phyloP scores from a whole-genome alignment of 2,797 vertebrate species.

The Spinibarbus caldwelli region DNA sequence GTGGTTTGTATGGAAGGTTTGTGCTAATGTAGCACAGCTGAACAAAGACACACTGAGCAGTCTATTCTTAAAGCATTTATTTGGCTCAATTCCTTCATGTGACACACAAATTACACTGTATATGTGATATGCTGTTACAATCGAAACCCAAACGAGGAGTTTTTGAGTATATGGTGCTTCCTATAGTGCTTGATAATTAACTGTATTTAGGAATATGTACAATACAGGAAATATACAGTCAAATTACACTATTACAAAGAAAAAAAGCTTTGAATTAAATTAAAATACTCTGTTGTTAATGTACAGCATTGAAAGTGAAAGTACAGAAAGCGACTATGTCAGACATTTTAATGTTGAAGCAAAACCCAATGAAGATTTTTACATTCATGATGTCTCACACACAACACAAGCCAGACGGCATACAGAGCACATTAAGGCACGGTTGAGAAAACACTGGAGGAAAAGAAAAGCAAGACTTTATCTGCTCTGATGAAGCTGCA shows the following conservation, averaged over 20 bases:
- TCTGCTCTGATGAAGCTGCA: no score
- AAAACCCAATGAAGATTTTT: not conserved
- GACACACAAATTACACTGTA: not conserved
- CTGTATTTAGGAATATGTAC: constrained; percentile 10
- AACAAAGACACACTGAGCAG: not conserved
- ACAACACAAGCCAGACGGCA: not conserved
- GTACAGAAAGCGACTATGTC: not conserved
- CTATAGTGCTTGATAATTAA: not conserved
- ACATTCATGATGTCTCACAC: not conserved
- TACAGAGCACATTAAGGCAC: constrained; percentile 1
- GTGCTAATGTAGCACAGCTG: not conserved
- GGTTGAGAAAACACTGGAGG: not conserved
- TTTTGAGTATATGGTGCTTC: not conserved
- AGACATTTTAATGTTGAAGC: not conserved
- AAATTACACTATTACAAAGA: not conserved
- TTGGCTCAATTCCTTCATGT: not conserved
- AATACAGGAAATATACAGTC: constrained; percentile 17
- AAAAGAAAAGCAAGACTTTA: not conserved
- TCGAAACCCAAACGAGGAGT: not conserved
- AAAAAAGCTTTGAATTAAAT: not conserved
- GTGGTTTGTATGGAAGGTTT: not conserved
- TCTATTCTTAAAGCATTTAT: constrained; percentile 10
- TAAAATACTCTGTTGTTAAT: not conserved
- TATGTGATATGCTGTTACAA: not conserved
- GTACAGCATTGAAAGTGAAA: not conserved